Base-by-base conservation (phyloP, 2,797 vertebrate genomes). In the Xenopus petersii region DNA sequence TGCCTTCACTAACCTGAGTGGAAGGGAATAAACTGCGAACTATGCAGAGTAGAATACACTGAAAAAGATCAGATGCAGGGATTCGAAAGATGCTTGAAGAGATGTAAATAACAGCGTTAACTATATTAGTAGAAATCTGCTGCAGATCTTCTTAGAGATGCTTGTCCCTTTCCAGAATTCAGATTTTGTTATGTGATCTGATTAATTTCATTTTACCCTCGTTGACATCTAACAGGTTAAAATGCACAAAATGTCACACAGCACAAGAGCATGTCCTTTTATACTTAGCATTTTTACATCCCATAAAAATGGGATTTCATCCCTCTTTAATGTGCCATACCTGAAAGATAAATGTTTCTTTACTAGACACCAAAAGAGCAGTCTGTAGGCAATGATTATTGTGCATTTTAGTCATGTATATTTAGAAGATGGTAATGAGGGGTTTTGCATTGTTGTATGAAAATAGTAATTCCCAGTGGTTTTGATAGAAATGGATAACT, bases 401-500 rank as follows among this genome's bases (percentile, higher is more conserved):
- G 92, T 91, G 91, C 91, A 86, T 92, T 95, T 94, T 94, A 95
- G 94, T 98, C 96, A 96, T 98, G 96, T 95, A 98, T 98, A 98
- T 97, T 98, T 97, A 98, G 94, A 85, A 88, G 94, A 98, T 98
- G 97, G 89, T 98, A 98, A 99, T 98, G 93, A 98, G 93, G 21
- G 68, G 71, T 93, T 95, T 95, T 98, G 95, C 95, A 97, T 98
- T 95, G 95, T 96, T 95, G 96, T 95, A 94, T 94, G 94, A 95
- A 96, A 95, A 95, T 94, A 89, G 92, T 86, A 88, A 91, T 94
- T 94, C 93, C 93, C 91, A 83, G 88, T 91, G 88, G 92, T 88
- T 84, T 83, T 84, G 87, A 90, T 81, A 84, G 86, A 89, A 87
- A 89, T 84, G 86, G 87, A 88, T 88, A 88, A 84, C 86, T 82